Evolutionary conservation across 2,888 invertebrate genomes (phyloP).

Genomic region (Eucera pruinosa): DNA sequence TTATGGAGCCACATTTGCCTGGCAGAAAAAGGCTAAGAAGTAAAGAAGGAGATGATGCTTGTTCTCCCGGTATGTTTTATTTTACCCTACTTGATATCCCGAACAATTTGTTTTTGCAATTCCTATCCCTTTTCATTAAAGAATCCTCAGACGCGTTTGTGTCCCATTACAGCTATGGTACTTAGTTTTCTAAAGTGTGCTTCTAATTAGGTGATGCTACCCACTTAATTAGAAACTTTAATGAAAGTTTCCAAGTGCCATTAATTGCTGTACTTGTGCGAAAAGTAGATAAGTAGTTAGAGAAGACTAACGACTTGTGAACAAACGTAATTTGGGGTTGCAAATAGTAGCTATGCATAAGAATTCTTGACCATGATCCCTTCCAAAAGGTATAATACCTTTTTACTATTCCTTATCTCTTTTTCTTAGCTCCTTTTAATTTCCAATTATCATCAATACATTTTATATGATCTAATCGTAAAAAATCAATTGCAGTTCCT

Average conservation of each 20-base stretch:
- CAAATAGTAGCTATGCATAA: constrained; percentile 55
- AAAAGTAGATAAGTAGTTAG: constrained; percentile 75
- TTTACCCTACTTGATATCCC: not conserved
- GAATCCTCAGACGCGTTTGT: constrained; percentile 18
- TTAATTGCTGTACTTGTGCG: constrained; percentile 70
- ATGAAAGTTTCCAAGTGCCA: constrained; percentile 73
- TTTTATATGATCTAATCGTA: not conserved
- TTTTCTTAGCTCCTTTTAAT: not conserved
- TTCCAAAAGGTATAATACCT: constrained; percentile 46
- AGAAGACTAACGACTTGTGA: constrained; percentile 74
- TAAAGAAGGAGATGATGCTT: constrained; percentile 73
- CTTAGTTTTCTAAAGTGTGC: constrained; percentile 63
- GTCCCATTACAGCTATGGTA: constrained; percentile 14
- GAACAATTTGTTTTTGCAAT: not conserved
- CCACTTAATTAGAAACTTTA: constrained; percentile 79
- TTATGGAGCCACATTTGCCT: constrained; percentile 72
- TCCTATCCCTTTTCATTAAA: constrained; percentile 6
- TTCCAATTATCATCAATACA: not conserved
- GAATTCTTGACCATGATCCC: constrained; percentile 44
- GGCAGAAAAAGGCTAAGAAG: constrained; percentile 78
- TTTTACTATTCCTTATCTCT: constrained; percentile 6
- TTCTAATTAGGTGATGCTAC: constrained; percentile 68
- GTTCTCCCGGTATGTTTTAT: constrained; percentile 76
- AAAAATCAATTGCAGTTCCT: constrained; percentile 72
- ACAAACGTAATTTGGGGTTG: constrained; percentile 75